Evolutionary conservation across 2,113 vertebrate species (phyloP), one percentile per base, ranked within the genome.

Genomic region (Protobothrops mucrosquamatus): DNA sequence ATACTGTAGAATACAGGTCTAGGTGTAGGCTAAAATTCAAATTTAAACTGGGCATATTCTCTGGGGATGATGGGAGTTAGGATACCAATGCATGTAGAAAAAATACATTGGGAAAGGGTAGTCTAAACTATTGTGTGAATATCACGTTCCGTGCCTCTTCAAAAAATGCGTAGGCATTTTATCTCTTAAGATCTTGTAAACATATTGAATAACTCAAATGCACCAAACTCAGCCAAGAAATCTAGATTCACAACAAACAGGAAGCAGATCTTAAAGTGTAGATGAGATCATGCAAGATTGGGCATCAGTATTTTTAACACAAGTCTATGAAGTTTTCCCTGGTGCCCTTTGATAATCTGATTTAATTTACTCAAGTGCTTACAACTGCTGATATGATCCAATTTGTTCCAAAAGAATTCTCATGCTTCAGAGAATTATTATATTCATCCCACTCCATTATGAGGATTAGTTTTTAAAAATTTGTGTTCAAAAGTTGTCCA

Each of bases 141-240:
- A 87, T 29, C 55, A 88, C 95, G 94, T 95, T 91, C 95, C 92
- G 93, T 93, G 94, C 96, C 92, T 92, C 95, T 92, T 94, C 96
- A 96, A 93, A 97, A 97, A 96, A 97, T 98, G 97, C 97, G 97
- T 97, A 98, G 97, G 97, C 98, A 98, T 98, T 98, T 98, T 98
- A 98, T 98, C 97, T 98, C 96, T 97, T 96, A 96, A 97, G 97
- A 97, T 98, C 97, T 97, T 97, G 97, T 98, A 98, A 98, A 98
- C 97, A 20, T 98, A 98, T 96, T 98, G 98, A 98, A 97, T 98
- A 97, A 97, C 96, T 97, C 98, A 98, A 98, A 98, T 98, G 97
- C 97, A 97, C 97, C 97, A 97, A 98, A 97, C 97, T 97, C 97
- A 98, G 98, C 97, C 97, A 97, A 97, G 97, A 55, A 97, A 96